These are phyloP conservation scores for Phenganax subtilis DNA, from an alignment of 92 coral and sea anemone genomes.

Conservation along the genomic window DNA sequence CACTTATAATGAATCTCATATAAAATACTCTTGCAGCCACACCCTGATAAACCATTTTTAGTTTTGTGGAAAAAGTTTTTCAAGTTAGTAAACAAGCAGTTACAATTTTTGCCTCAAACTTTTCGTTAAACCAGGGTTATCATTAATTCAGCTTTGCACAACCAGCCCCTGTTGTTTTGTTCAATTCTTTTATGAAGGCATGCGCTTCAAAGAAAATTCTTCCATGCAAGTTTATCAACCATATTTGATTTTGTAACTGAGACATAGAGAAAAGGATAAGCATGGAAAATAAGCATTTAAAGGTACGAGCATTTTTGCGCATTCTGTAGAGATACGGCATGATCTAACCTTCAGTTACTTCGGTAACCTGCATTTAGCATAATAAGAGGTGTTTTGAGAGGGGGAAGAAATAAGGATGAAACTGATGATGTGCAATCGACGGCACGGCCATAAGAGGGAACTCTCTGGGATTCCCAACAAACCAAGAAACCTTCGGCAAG, in stretches of 20 bases:
- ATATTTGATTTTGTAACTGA: not conserved
- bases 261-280: not conserved
- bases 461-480: conserved; percentile 85
- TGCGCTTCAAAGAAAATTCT: not conserved
- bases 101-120: too few species aligned
- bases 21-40: too few species aligned
- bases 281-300: not conserved
- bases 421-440: conserved; percentile 58
- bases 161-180: too few species aligned
- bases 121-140: too few species aligned
- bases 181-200: too few species aligned
- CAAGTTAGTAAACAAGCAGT: too few species aligned
- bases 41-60: too few species aligned
- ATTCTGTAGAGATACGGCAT: not conserved
- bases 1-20: too few species aligned
- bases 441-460: conserved; percentile 88
- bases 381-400: conserved; percentile 29
- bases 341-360: not conserved
- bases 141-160: too few species aligned
- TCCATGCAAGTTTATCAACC: too few species aligned
- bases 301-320: too few species aligned
- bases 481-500: conserved; percentile 56
- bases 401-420: conserved; percentile 58
- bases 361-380: not conserved
- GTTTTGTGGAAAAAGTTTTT: too few species aligned